phyloP scores from a whole-genome alignment of 2,797 vertebrate species.

The Thripadectes ignobilis region DNA sequence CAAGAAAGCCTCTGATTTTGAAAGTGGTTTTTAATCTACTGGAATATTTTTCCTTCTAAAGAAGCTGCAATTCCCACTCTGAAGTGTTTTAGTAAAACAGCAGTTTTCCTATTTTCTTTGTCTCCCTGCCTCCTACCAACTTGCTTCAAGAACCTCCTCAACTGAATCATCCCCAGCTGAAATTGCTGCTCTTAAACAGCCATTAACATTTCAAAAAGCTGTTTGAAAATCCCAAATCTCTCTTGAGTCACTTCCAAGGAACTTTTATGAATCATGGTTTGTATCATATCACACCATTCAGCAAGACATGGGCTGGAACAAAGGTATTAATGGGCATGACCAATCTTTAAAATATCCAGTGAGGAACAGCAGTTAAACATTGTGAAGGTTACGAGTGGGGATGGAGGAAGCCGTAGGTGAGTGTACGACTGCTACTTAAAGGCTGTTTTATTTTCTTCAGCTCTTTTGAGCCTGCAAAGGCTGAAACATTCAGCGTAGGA shows the following conservation, averaged over 20 bases:
- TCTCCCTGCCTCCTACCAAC: background rate
- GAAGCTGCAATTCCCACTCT: background rate
- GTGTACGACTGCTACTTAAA: slow-evolving; percentile 33
- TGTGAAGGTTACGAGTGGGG: background rate
- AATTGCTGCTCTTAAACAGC: slow-evolving; percentile 15
- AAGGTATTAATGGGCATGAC: slow-evolving; percentile 47
- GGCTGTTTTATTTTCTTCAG: slow-evolving; percentile 56
- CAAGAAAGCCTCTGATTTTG: background rate
- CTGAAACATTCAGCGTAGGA: slow-evolving; percentile 67
- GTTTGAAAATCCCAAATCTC: slow-evolving; percentile 38
- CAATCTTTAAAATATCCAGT: slow-evolving; percentile 43
- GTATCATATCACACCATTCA: slow-evolving; percentile 52
- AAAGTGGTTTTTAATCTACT: background rate
- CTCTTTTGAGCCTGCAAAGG: slow-evolving; percentile 77
- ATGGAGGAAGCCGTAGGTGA: background rate
- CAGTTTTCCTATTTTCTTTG: background rate
- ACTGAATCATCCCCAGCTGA: slow-evolving; percentile 14
- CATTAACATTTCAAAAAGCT: slow-evolving; percentile 30
- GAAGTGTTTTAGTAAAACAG: background rate
- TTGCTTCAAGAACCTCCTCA: background rate
- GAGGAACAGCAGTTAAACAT: slow-evolving; percentile 24
- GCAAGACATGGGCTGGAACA: slow-evolving; percentile 12
- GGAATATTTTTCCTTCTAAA: background rate
- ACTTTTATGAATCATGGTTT: slow-evolving; percentile 53
- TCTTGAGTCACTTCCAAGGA: slow-evolving; percentile 64